Evolutionary conservation across 1,140 invertebrate genomes (phyloP), one percentile per base, ranked within the genome.

Genomic region (Patella vulgata): DNA sequence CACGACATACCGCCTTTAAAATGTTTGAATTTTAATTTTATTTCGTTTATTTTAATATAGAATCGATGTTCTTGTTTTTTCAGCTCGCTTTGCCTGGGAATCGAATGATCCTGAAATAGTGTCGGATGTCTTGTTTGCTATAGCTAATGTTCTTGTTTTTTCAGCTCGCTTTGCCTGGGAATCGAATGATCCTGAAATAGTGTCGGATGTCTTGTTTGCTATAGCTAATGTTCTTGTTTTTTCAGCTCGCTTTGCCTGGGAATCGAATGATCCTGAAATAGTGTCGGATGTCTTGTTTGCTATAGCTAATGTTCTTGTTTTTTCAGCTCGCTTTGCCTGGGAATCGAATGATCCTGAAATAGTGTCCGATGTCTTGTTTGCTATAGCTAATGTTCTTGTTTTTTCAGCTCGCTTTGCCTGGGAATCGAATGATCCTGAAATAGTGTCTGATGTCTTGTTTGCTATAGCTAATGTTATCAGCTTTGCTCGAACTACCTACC

Each of bases 391-490:
- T 53, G 27, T 5, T 27, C 6, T 39, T 48, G 14, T 31, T 1
- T 46, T 63, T 69, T 30, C 72, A 84, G 82, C 80, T n/a, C 75
- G 82, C 3, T 84, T 83, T 56, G 68, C 80, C 19, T 84, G 82
- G 82, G 74, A 77, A 27, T 63, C 78, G 23, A 73, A 83, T 52
- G 82, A 84, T 61, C 82, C 82, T 3, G 82, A 83, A 67, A 84
- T 83, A n/a, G 79, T 84, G 43, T 81, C 82, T 1, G 82, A 84
- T 63, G 79, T 82, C 0, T 56, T 84, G 47, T 84, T 84, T 73
- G 82, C 82, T 36, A 79, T 83, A 17, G 82, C 82, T 43, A 84
- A 84, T 67, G 81, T 84, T 31, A 79, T 84, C 44, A 82, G 79
- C 64, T 82, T 85, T 73, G 79, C 82, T 14, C 66, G 84, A 23